Evolutionary conservation across 1,140 invertebrate genomes (phyloP), one percentile per base, ranked within the genome.

Genomic region (Drosophila eugracilis): DNA sequence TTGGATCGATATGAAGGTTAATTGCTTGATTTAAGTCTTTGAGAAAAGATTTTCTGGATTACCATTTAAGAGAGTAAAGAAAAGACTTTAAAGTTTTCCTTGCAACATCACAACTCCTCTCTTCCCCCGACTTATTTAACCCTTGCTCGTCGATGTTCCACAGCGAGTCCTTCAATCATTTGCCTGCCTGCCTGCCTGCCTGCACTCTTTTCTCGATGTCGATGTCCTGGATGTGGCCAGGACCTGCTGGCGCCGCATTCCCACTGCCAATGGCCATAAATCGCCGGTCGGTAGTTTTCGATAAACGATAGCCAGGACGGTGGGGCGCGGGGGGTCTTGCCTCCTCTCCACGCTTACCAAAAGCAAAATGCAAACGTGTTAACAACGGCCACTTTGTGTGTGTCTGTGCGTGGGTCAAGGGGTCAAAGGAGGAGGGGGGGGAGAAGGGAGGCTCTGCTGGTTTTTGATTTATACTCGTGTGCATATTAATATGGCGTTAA

Each of bases 401-500:
- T 52, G 47, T 22, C 15, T 67, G 15, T 42, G 32, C n/a, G 15
- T 5, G 5, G 21, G 36, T 21, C 42, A 45, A 44, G 42, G 42
- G 42, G 42, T 45, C 42, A 26, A 0, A 2, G 17, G 47, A 4
- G 48, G 3, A 2, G 14, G 28, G 12, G 5, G 36, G 39, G 14
- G 60, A n/a, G n/a, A n/a, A n/a, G n/a, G n/a, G n/a, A n/a, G n/a
- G n/a, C n/a, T n/a, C n/a, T n/a, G n/a, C n/a, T 34, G 58, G 52
- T 71, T 66, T 75, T 86, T 85, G 81, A 86, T 86, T 86, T 85
- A 86, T 86, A 63, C 58, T 36, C 60, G 74, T 78, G 84, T 86
- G 81, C 83, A 86, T 86, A 86, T 86, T 86, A 86, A 89, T 86
- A 88, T 86, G 83, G 81, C 81, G 83, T 86, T 86, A 86, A 86